Evolutionary conservation across 2,113 vertebrate species (phyloP).

Genomic region (Zeus faber): DNA sequence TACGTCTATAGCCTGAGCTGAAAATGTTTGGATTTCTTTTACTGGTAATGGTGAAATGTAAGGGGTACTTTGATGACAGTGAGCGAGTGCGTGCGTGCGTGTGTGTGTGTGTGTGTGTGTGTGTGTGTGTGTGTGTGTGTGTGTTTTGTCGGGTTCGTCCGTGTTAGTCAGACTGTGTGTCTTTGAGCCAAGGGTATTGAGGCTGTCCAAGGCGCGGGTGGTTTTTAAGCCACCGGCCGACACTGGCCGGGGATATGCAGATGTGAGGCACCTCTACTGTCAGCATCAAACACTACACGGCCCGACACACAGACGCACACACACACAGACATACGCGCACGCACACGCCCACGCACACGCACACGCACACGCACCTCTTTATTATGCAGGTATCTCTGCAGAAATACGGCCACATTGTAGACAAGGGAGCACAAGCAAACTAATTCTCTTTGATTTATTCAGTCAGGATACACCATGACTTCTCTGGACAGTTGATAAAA

Average conservation of each 20-base stretch:
- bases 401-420: slow-evolving; percentile 58
- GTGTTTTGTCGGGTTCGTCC: no score
- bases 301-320: slow-evolving; percentile 12
- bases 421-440: slow-evolving; percentile 66
- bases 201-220: slow-evolving; percentile 3
- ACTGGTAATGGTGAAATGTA: no score
- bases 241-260: slow-evolving; percentile 15
- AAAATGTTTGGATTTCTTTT: no score
- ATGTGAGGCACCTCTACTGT: slow-evolving; percentile 33
- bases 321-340: slow-evolving; percentile 9
- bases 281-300: slow-evolving; percentile 8
- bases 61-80: no score
- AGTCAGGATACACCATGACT: slow-evolving; percentile 54
- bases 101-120: slow-evolving; percentile 6
- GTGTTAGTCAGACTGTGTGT: slow-evolving; percentile 5
- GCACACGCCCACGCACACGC: slow-evolving; percentile 18
- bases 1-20: no score
- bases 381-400: slow-evolving; percentile 54
- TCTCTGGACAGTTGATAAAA: slow-evolving; percentile 78
- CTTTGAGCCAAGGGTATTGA: slow-evolving; percentile 17
- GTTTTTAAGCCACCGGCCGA: slow-evolving; percentile 6
- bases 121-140: not conserved
- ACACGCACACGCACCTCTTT: slow-evolving; percentile 23
- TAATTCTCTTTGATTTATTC: slow-evolving; percentile 75
- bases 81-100: not conserved